Evolutionary conservation across 2,113 vertebrate genomes (phyloP).

Genomic region (Amazona vittata): DNA sequence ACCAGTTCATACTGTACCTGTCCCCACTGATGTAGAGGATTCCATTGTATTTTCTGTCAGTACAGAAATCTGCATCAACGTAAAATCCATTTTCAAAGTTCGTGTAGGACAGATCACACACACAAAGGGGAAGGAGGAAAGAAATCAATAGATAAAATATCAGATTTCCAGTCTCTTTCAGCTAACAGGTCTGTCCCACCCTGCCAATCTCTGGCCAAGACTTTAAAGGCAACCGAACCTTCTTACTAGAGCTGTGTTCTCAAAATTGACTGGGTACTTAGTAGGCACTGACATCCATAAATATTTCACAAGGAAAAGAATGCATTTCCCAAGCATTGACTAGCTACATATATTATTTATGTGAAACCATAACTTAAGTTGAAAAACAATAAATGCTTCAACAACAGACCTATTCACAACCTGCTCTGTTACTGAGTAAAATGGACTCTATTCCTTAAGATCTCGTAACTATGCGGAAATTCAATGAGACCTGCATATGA

Average conservation of each 20-base stretch:
- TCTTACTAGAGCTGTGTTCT: not conserved
- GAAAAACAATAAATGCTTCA: constrained; percentile 73
- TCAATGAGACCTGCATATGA: not conserved
- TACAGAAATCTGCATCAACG: not conserved
- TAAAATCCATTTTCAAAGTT: not conserved
- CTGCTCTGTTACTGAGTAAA: constrained; percentile 42
- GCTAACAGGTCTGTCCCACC: not conserved
- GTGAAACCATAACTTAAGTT: constrained; percentile 78
- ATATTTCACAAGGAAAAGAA: constrained; percentile 79
- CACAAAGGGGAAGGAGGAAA: not conserved
- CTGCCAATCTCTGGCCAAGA: not conserved
- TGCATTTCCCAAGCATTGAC: constrained; percentile 72
- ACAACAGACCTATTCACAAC: constrained; percentile 37
- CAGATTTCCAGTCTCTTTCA: not conserved
- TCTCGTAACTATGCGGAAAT: not conserved
- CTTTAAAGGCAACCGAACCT: constrained; percentile 15
- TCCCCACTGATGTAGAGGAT: not conserved
- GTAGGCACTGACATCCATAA: constrained; percentile 75
- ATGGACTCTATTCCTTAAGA: not conserved
- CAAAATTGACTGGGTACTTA: constrained; percentile 73
- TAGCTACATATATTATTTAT: constrained; percentile 79
- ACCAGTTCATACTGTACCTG: not conserved
- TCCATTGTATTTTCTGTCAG: not conserved
- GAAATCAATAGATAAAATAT: not conserved
- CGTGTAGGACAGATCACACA: not conserved